Evolutionary conservation across 2,888 invertebrate species (phyloP), one percentile per base, ranked within the genome.

Genomic region (Coelinius sp.): DNA sequence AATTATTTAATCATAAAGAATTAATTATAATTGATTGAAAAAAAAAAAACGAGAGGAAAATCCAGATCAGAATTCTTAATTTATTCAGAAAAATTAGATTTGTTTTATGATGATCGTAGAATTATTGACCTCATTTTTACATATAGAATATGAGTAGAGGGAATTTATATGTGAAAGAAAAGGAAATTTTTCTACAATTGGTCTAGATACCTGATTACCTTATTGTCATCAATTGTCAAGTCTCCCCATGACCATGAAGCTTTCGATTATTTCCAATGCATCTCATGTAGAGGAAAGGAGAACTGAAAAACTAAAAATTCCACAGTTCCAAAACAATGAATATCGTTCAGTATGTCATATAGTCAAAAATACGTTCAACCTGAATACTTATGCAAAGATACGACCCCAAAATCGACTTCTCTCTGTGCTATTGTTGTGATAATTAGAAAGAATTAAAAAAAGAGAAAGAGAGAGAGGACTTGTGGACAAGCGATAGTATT

Each of bases 321-420:
- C 66, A 59, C 41, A 44, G 56, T 59, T 31, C 59, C 56, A 66
- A 35, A 66, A 71, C 66, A 71, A 27, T 8, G 41, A 22, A 65
- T 52, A 49, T 64, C 64, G 68, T 53, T 64, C 62, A 70, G 70
- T 70, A 20, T 70, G 66, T 56, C 70, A 66, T 14, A 56, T 20
- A 12, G 12, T 6, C 27, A 56, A n/a, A 35, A 49, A 35, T 22
- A 52, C 73, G 7, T 41, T 71, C 68, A 70, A 24, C 74, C 81
- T 78, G 75, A 76, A 82, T 81, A 76, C 67, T 78, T 80, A 78
- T 78, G 79, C 75, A 80, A 78, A 80, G 14, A 25, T 20, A 38
- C 73, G 35, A 53, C 25, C 81, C 81, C 73, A 70, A 78, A 82
- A 81, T 76, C 79, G 79, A 76, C 80, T 80, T 79, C 81, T 69